These are phyloP conservation scores for Andrena praecox DNA, from an alignment of 2,888 invertebrate species.

Conservation along the genomic window DNA sequence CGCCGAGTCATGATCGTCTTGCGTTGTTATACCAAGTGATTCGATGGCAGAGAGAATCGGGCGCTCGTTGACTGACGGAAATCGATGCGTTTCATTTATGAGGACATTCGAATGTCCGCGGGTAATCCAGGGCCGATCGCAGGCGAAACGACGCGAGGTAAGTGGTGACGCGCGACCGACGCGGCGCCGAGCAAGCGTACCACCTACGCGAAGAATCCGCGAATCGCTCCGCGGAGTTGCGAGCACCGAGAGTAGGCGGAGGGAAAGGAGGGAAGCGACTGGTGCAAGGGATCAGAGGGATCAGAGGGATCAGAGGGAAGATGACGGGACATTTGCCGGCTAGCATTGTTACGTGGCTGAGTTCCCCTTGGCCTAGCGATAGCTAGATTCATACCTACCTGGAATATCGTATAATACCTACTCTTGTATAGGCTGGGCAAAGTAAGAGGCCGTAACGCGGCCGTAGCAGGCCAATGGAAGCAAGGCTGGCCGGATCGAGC, in stretches of 20 bases:
- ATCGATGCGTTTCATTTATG: slow-evolving; percentile 72
- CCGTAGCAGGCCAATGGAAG: slow-evolving; percentile 66
- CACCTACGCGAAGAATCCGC: neutral
- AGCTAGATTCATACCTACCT: slow-evolving; percentile 46
- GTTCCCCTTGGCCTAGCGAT: slow-evolving; percentile 37
- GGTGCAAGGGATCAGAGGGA: slow-evolving; percentile 32
- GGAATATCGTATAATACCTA: slow-evolving; percentile 58
- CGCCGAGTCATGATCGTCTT: slow-evolving; percentile 67
- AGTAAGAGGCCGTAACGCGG: slow-evolving; percentile 31
- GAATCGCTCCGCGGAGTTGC: neutral
- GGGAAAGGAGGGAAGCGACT: neutral
- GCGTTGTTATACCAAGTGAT: slow-evolving; percentile 42
- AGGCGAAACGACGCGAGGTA: too few relatives aligned
- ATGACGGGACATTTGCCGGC: slow-evolving; percentile 56
- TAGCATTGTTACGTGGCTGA: slow-evolving; percentile 56
- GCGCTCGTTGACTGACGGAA: slow-evolving; percentile 63
- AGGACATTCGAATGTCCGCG: slow-evolving; percentile 64
- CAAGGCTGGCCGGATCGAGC: slow-evolving; percentile 47
- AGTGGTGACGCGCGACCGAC: too few relatives aligned
- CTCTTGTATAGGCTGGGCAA: slow-evolving; percentile 44
- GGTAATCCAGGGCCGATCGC: slow-evolving; percentile 26
- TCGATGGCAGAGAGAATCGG: slow-evolving; percentile 35
- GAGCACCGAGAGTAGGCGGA: neutral
- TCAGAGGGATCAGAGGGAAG: slow-evolving; percentile 24
- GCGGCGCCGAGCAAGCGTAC: neutral